phyloP scores from a whole-genome alignment of 2,113 vertebrate species.

The Pontoporia blainvillei region DNA sequence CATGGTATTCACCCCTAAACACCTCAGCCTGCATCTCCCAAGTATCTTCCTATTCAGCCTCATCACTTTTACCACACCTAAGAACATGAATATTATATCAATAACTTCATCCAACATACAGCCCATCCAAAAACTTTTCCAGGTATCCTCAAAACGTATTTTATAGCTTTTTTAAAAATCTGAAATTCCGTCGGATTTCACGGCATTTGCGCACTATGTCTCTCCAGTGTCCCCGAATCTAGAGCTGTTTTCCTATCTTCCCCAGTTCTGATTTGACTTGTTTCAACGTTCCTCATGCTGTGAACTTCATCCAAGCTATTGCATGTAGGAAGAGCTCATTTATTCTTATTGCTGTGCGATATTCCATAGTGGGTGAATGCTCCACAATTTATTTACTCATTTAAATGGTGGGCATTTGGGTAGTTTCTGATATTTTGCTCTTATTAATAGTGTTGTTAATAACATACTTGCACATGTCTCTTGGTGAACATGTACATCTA shows the following conservation, averaged over 20 bases:
- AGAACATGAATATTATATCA: not conserved
- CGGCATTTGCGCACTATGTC: not conserved
- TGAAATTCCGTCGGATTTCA: not conserved
- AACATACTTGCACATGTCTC: not conserved
- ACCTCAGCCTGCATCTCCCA: not conserved
- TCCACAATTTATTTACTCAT: not conserved
- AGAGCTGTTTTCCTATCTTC: not conserved
- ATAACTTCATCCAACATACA: not conserved
- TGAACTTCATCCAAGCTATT: not conserved
- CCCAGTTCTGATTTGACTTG: not conserved
- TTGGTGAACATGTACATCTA: not conserved
- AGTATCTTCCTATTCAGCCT: not conserved
- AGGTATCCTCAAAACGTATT: not conserved
- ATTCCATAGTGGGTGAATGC: not conserved
- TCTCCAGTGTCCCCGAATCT: not conserved
- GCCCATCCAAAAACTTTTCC: not conserved
- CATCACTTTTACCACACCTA: not conserved
- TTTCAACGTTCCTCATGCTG: not conserved
- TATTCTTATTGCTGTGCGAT: not conserved
- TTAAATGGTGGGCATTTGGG: not conserved
- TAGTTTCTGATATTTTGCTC: not conserved
- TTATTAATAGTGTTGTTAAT: not conserved
- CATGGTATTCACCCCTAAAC: too few species aligned
- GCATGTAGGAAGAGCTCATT: not conserved
- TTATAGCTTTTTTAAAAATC: not conserved